phyloP scores from a whole-genome alignment of 2,797 vertebrate species.

The Dryobates pubescens region DNA sequence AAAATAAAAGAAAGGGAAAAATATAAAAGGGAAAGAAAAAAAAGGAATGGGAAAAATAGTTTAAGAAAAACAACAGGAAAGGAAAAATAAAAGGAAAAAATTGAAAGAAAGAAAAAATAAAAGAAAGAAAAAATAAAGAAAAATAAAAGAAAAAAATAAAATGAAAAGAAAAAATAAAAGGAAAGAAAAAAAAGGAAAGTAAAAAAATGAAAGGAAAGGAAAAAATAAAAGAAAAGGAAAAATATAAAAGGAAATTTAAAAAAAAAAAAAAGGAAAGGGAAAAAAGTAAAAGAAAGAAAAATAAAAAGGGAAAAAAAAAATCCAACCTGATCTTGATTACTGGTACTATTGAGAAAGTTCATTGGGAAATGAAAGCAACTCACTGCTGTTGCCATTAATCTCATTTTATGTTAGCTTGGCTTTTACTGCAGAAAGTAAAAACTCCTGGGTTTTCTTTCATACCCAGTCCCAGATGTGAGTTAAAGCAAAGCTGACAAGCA shows the following conservation, averaged over 20 bases:
- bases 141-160: too few relatives aligned
- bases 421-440: constrained; percentile 59
- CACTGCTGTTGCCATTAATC: constrained; percentile 54
- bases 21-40: not conserved
- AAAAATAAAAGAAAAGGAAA: too few relatives aligned
- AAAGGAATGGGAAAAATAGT: not conserved
- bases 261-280: too few relatives aligned
- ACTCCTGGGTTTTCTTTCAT: constrained; percentile 49
- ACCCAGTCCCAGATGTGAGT: not conserved
- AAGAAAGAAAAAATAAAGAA: not conserved
- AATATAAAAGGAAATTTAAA: too few relatives aligned
- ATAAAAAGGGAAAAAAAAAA: not conserved
- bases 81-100: too few relatives aligned
- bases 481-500: constrained; percentile 59
- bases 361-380: constrained; percentile 64
- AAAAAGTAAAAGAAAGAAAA: accelerated
- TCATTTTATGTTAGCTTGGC: constrained; percentile 59
- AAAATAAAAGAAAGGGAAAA: too few relatives aligned
- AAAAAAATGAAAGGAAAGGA: too few relatives aligned
- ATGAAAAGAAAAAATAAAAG: not conserved
- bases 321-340: constrained; percentile 57
- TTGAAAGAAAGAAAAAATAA: not conserved
- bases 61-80: too few relatives aligned
- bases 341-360: constrained; percentile 52
- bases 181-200: not conserved